Conservation (phyloP, 2,888 invertebrate genomes). For the Sinhomidia bicolor region DNA sequence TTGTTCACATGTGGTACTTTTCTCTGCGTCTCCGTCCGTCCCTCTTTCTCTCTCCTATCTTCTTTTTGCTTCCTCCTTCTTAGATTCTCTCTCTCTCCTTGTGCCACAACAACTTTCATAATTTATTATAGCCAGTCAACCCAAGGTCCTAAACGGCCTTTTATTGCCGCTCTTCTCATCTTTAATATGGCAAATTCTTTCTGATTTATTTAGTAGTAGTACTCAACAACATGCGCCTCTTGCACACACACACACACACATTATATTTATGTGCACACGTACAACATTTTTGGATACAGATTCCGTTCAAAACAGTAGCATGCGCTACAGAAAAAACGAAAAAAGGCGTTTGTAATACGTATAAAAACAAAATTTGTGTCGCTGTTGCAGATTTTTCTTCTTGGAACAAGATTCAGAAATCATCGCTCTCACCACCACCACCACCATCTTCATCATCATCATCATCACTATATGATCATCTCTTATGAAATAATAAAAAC, state of each 20-base stretch:
- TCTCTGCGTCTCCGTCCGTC: background rate
- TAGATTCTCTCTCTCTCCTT: background rate
- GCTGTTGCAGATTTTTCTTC: background rate
- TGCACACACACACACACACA: background rate
- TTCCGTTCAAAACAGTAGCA: background rate
- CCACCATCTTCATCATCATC: background rate
- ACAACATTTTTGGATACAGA: background rate
- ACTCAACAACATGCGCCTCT: conserved; percentile 62
- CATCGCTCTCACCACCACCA: background rate
- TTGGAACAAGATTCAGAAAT: conserved; percentile 22
- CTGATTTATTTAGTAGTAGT: conserved; percentile 72
- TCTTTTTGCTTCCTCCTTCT: background rate
- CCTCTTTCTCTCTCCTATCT: conserved; percentile 10
- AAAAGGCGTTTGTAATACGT: background rate
- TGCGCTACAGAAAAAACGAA: too few relatives aligned
- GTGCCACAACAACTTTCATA: conserved; percentile 63
- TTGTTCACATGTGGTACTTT: conserved; percentile 50
- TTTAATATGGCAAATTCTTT: conserved; percentile 70
- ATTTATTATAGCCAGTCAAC: conserved; percentile 69
- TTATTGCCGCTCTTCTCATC: conserved; percentile 70
- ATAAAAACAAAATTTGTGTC: background rate
- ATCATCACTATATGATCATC: too few relatives aligned
- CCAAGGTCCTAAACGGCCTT: conserved; percentile 70
- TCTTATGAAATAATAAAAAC: conserved; percentile 26
- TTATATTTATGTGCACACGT: conserved; percentile 27